Evolutionary conservation across 2,797 vertebrate genomes (phyloP), one percentile per base, ranked within the genome.

Genomic region (Bovichtus variegatus): DNA sequence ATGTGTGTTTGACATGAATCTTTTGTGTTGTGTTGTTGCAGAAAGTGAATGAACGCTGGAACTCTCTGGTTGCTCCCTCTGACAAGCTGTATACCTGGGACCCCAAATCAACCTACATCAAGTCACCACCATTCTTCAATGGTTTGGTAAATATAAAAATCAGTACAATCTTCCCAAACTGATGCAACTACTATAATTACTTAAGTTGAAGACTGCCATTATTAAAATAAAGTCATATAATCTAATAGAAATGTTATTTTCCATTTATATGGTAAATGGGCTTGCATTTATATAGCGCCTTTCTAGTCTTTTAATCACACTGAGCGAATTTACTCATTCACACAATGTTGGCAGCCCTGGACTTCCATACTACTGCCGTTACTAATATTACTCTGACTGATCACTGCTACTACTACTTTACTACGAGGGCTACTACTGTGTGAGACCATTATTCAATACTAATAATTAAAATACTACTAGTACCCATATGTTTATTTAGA

Each of bases 31-130:
- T 73, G 10, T 53, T 4, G 4, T 88, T 77, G 61, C 87, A 99
- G 98, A 97, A 94, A 69, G 96, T 97, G 59, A 99, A 99, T 40
- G 94, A 98, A 84, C 94, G 96, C 72, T 99, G 98, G 98, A 99
- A 99, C 91, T 87, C 96, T 44, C 93, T 99, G 78, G 92, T 92
- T 13, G 96, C 96, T 69, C 95, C 98, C 0, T 95, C 96, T 55
- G 97, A 99, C 72, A 96, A 96, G 72, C 92, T 99, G 0, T 99
- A 99, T 66, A 87, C 94, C 57, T 99, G 98, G 98, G 95, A 99
- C 82, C 90, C 95, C 53, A 94, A 96, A n/a, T 99, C 98, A 23
- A 99, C 98, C 0, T 99, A 99, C 81, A 99, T 99, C 89, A 99
- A 99, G 87, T 97, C 97, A 19, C 98, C 98, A 0, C 97, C 98